Percentiles rank a stretch among this genome's conserved stretches.
phyloP scores from a whole-genome alignment of 2,113 vertebrate species.

The Miniopterus natalensis region DNA sequence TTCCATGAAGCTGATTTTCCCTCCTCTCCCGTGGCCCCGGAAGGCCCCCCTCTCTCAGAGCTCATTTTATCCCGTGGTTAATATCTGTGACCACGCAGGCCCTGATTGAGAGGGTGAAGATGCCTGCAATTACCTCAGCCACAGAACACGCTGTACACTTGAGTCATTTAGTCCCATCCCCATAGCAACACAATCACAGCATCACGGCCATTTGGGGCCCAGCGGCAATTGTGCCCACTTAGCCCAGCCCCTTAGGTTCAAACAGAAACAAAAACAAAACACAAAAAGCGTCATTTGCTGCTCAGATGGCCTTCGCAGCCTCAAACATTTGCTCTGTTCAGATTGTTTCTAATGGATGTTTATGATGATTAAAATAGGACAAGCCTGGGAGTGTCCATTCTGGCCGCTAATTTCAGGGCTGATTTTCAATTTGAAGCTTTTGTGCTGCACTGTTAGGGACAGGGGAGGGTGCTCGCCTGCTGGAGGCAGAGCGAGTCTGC shows the following conservation, averaged over 20 bases:
- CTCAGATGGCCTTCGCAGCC: background rate
- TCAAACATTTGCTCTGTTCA: background rate
- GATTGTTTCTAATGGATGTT: background rate
- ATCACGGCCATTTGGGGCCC: background rate
- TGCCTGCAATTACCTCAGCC: conserved; percentile 45
- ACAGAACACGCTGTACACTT: conserved; percentile 41
- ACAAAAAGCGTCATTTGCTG: background rate
- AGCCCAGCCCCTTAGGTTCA: conserved; percentile 29
- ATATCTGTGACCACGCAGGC: background rate
- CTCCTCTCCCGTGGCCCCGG: background rate
- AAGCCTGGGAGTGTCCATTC: background rate
- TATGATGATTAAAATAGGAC: background rate
- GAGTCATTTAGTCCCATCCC: conserved; percentile 52
- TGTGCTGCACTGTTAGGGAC: background rate
- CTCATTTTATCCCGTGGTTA: background rate
- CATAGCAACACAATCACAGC: conserved; percentile 64
- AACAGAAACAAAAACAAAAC: conserved; percentile 41
- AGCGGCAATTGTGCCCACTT: background rate
- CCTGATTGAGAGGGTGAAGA: background rate
- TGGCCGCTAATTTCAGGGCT: background rate
- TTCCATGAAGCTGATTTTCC: background rate
- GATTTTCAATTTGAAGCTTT: background rate
- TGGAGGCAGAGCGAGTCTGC: background rate
- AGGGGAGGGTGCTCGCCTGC: background rate
- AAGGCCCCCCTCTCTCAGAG: background rate